A percentile compares a stretch with the other conserved stretches of the same genome.
phyloP scores from a whole-genome alignment of 2,888 invertebrate species.

The Stramonita haemastoma region DNA sequence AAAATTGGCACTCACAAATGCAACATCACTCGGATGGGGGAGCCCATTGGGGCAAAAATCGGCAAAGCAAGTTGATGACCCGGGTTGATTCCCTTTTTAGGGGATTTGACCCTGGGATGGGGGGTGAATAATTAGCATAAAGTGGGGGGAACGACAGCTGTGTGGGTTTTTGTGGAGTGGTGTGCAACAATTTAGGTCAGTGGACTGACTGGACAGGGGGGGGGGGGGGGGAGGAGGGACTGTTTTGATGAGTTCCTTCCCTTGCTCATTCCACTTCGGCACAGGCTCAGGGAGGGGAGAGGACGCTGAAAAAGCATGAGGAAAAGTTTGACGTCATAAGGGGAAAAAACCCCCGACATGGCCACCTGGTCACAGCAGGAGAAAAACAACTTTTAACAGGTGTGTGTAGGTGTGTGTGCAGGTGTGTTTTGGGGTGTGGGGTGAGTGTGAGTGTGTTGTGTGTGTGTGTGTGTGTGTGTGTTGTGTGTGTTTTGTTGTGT shows the following conservation, averaged over 20 bases:
- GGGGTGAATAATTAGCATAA: too few species aligned
- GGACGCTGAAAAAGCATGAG: conserved; percentile 10
- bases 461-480: neutral
- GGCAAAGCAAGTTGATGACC: too few species aligned
- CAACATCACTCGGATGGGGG: too few species aligned
- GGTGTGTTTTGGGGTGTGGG: neutral
- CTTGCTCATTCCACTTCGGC: neutral
- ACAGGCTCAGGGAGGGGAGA: conserved; percentile 6
- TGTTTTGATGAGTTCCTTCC: neutral
- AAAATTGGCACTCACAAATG: too few species aligned
- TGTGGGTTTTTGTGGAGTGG: too few species aligned
- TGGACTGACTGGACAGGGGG: too few species aligned
- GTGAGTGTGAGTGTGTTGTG: neutral
- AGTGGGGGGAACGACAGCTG: too few species aligned
- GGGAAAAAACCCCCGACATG: conserved; percentile 32
- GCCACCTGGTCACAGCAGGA: conserved; percentile 29
- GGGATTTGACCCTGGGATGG: too few species aligned
- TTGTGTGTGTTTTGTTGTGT: neutral
- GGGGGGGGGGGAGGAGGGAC: too few species aligned
- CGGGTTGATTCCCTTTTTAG: too few species aligned
- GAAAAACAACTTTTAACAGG: conserved; percentile 37
- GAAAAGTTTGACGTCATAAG: conserved; percentile 39
- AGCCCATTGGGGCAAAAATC: too few species aligned
- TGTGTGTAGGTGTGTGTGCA: neutral
- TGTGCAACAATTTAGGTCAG: too few species aligned